Evolutionary conservation across 2,888 invertebrate species (phyloP), one percentile per base, ranked within the genome.

Genomic region (Drosophila robusta): DNA sequence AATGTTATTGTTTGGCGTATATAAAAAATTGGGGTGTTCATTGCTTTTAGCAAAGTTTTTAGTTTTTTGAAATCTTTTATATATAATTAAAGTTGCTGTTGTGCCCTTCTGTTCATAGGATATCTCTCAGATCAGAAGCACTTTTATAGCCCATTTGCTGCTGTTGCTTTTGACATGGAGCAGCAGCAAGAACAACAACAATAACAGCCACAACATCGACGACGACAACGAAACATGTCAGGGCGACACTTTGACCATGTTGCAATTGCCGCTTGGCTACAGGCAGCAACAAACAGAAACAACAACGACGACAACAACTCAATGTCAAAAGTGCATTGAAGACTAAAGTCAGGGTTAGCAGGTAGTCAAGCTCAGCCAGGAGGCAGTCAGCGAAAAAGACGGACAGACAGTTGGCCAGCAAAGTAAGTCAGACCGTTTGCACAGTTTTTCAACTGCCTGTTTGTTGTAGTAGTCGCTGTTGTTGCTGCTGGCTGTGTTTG

Each of bases 301-400:
- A 46, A 41, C 14, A 58, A 45, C 65, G 66, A 42, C 75, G 29
- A 38, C 86, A 82, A 86, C 72, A 78, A 75, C 80, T 83, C 82
- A 83, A 83, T 83, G 83, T 87, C 83, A 83, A 83, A 83, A 86
- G 82, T 83, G 87, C 82, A 86, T 73, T 83, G 82, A 83, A 87
- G 85, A 75, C 86, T 83, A 82, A 82, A 80, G 83, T 80, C 83
- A 86, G 87, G 86, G 82, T 75, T 78, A 83, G 51, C 76, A 75
- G 76, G 67, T 71, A 75, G 74, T 63, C 74, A 36, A 47, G 46
- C 66, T 47, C 42, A 49, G 58, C 46, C 65, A 65, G 70, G 70
- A 71, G 70, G 50, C 46, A 63, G 52, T 39, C 64, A 38, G 44
- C 26, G 56, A 26, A 38, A 18, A 42, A 44, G 36, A 11, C 42